These are phyloP conservation scores for Ameiurus melas DNA, from an alignment of 2,113 vertebrate species.

Conservation along the genomic window DNA sequence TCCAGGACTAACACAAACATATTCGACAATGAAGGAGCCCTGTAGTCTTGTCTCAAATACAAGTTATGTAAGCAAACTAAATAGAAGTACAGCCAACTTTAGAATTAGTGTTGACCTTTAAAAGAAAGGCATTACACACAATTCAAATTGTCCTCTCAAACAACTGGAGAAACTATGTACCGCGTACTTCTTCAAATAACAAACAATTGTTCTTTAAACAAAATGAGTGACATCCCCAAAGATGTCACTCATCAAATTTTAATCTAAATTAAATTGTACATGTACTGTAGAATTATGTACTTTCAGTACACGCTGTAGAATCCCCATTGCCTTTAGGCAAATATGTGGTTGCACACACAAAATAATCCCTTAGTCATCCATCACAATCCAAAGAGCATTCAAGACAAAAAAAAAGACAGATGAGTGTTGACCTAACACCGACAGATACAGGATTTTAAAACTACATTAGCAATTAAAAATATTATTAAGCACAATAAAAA, in stretches of 20 bases:
- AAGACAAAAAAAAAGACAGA: background rate
- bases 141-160: background rate
- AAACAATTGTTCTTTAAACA: background rate
- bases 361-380: background rate
- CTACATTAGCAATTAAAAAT: background rate
- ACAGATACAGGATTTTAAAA: background rate
- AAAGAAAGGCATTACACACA: background rate
- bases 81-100: background rate
- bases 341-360: background rate
- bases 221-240: background rate
- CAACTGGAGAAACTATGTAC: background rate
- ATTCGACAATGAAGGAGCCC: no score
- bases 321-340: background rate
- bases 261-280: no score
- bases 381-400: background rate
- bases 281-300: no score
- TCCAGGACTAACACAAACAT: no score
- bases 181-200: background rate
- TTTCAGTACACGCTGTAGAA: no score
- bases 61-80: no score
- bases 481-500: background rate
- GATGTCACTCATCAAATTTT: background rate
- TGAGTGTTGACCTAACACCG: background rate
- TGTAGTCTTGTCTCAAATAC: no score
- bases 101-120: background rate